Evolutionary conservation across 2,113 vertebrate genomes (phyloP).

Genomic region (Corythornis vintsioides): DNA sequence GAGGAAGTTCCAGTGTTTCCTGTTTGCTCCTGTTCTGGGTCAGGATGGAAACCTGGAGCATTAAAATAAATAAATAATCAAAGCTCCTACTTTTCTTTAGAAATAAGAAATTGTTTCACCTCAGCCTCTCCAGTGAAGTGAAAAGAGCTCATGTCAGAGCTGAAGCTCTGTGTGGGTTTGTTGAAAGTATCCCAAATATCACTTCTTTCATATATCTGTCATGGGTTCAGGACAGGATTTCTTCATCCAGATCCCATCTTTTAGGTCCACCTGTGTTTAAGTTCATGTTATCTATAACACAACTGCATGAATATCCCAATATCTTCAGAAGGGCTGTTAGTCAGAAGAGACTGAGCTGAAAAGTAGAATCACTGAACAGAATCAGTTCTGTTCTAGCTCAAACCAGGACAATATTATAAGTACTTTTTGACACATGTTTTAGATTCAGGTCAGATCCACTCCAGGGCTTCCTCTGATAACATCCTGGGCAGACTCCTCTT

Average conservation of each 20-base stretch:
- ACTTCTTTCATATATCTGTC: background rate
- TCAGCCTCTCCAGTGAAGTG: background rate
- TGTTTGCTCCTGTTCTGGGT: background rate
- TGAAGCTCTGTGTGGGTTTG: background rate
- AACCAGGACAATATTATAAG: too few relatives aligned
- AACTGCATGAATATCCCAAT: too few relatives aligned
- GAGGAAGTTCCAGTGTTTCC: background rate
- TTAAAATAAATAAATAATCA: background rate
- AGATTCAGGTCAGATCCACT: fast-evolving
- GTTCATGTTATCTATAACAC: background rate
- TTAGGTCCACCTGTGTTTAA: background rate
- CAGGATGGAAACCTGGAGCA: background rate
- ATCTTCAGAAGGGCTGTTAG: too few relatives aligned
- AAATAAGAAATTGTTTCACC: background rate
- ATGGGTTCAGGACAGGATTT: background rate
- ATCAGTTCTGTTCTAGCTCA: too few relatives aligned
- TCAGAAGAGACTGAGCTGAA: too few relatives aligned
- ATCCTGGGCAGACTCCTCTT: background rate
- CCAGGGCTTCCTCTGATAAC: background rate
- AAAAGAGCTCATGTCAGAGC: background rate
- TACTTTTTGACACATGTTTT: background rate
- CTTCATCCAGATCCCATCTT: background rate
- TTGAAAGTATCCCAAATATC: background rate
- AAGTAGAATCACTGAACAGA: too few relatives aligned
- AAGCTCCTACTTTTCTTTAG: background rate